Base-by-base conservation (phyloP, 1,140 invertebrate genomes). In the Pararge aegeria region DNA sequence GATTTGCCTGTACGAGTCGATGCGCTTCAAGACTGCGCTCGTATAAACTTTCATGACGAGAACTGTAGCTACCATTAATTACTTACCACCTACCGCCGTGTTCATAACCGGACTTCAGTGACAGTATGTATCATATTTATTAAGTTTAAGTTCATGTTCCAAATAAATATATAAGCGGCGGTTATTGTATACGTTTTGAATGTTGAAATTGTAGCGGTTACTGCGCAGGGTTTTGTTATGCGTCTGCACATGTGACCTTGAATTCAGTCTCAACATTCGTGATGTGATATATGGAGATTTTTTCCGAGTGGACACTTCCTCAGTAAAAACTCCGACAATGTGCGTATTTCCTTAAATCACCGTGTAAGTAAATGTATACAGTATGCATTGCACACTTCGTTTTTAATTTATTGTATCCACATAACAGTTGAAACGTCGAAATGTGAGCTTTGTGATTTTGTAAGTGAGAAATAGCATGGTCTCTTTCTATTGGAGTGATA, bases 321-420 rank as follows among this genome's bases (percentile, higher is more conserved):
- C 46, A 50, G 38, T 54, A 57, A 56, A 37, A 44, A 59, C 55
- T 59, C 59, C 57, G 61, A 73, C 77, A 82, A 83, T 85, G 82
- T 83, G 79, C 80, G 78, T 82, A 79, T 82, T 83, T 84, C 82
- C 68, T 74, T 48, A 64, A 66, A 66, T 60, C 54, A 71, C 59
- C 55, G 55, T 55, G 38, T 70, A 63, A 58, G 48, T 60, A 24
- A 58, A 55, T 30, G 24, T 49, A 57, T 58, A 46, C 21, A 55
- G 27, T 50, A 58, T 61, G 52, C 30, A 48, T 48, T 21, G 40
- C 24, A 24, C 30, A 16, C 16, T 27, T 61, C 44, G 30, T 24
- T 61, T 9, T 55, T 55, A 56, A 46, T 63, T 56, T 58, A 52
- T 66, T 46, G 21, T 58, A 66, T 54, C 49, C 50, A 30, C 48